phyloP scores from a whole-genome alignment of 2,113 vertebrate species.

The Mola mola region DNA sequence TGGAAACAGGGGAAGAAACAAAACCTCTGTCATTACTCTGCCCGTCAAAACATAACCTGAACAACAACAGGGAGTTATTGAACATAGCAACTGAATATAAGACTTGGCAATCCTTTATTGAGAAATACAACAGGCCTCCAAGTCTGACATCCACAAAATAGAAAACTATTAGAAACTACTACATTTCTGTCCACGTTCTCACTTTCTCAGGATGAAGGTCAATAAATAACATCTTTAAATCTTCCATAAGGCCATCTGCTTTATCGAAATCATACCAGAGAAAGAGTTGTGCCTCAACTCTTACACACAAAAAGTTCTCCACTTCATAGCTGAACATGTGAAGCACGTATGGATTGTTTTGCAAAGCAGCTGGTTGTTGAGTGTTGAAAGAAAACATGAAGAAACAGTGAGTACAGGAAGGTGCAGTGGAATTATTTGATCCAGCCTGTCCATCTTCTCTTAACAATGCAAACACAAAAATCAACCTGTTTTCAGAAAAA shows the following conservation, averaged over 20 bases:
- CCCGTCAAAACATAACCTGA: neutral
- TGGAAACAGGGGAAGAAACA: slow-evolving; percentile 22
- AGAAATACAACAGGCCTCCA: slow-evolving; percentile 33
- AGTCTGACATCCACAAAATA: slow-evolving; percentile 39
- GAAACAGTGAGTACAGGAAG: neutral
- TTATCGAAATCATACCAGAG: slow-evolving; percentile 12
- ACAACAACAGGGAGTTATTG: neutral
- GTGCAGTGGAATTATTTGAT: neutral
- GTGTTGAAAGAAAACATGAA: slow-evolving; percentile 4
- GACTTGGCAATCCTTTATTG: slow-evolving; percentile 71
- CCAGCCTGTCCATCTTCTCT: slow-evolving; percentile 12
- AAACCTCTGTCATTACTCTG: neutral
- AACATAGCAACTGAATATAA: neutral
- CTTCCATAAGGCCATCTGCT: slow-evolving; percentile 15
- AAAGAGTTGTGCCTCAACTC: slow-evolving; percentile 17
- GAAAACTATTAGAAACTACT: slow-evolving; percentile 54
- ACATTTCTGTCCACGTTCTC: slow-evolving; percentile 21
- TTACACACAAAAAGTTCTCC: slow-evolving; percentile 24
- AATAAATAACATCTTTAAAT: slow-evolving; percentile 70
- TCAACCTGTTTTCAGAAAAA: slow-evolving; percentile 43
- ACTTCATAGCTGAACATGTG: slow-evolving; percentile 11
- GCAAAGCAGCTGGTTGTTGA: slow-evolving; percentile 37
- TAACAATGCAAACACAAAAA: slow-evolving; percentile 23
- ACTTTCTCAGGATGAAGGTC: slow-evolving; percentile 49
- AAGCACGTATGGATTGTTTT: slow-evolving; percentile 15